Base-by-base conservation (phyloP, 2,888 invertebrate genomes). In the Leptodirus hochenwartii region DNA sequence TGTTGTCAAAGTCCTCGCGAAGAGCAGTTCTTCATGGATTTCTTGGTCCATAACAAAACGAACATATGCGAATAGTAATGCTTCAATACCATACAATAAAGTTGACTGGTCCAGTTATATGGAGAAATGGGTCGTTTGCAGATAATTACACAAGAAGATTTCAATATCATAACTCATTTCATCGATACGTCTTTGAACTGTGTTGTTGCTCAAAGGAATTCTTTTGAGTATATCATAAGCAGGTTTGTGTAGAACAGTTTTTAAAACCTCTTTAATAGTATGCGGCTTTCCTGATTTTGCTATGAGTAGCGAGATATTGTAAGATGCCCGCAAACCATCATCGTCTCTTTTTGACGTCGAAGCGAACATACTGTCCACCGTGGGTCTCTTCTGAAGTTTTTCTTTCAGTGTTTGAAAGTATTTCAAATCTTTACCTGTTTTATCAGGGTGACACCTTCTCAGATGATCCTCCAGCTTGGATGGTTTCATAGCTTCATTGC, bases 31-130 rank as follows among this genome's bases (percentile, higher is more conserved):
- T 47, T 48, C 43, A 28, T 44, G 34, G 31, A 46, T 48, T 44
- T 50, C 40, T 47, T 50, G 32, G 32, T 43, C 41, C 41, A 56
- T 56, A 71, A 44, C 66, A 44, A 45, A 48, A 35, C 41, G 38
- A 37, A 46, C 43, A 41, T 47, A 47, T 39, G 41, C 37, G 37
- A 46, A 41, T 36, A 45, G 36, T 38, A 45, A 39, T 40, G 40
- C 39, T 41, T 39, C 41, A 45, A 42, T 43, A 31, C 34, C 37
- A 29, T 41, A n/a, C n/a, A n/a, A 37, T 43, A 45, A 43, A 36
- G 44, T 45, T 39, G 45, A 44, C 38, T 50, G 44, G 39, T 48
- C 46, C 36, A 49, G 43, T 38, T 51, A 45, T 27, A 50, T 43
- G 41, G 45, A 49, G 37, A 48, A 49, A 38, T 47, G 37, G 34